Base-by-base conservation (phyloP, 2,888 invertebrate species). In the Netelia inedita region DNA sequence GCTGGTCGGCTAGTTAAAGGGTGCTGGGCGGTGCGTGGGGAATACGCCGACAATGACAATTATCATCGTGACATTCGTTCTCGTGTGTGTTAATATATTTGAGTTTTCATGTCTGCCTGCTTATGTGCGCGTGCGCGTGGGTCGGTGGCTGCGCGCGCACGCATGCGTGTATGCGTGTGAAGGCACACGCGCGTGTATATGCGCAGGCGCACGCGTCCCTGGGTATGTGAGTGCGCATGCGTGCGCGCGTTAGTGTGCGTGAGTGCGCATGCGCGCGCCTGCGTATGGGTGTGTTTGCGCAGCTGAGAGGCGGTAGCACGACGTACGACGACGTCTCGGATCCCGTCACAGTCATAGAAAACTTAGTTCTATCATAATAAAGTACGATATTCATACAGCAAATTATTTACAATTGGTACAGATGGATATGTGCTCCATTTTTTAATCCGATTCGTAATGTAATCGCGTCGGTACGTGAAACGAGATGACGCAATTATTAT, bases 1-100 rank as follows among this genome's bases (percentile, higher is more conserved):
- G 78, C 82, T 85, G 63, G 86, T 85, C 81, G 87, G 79, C 73
- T 73, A 85, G 82, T 86, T 87, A 85, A 86, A 83, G 84, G 83
- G 81, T 84, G 73, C 80, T 59, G 69, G 50, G 69, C 63, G 11
- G 72, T 80, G 84, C 79, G 85, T 82, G 85, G 75, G 81, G 83
- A 76, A 59, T 72, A 68, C 84, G 68, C 80, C 81, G 81, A 65
- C 79, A 65, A 66, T 46, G 74, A 71, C 63, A 71, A 73, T 72
- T 50, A 57, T 55, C 79, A 50, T 19, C 78, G 71, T 46, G 50
- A 73, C 43, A 43, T 50, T 43, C 16, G 50, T 28, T 43, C 21
- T 8, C n/a, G 2, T 21, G 46, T 9, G 16, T 8, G 46, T 50
- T 0, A 10, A 55, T 71, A 46, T 21, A 19, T 16, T 28, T 28